Percentiles rank a stretch among this genome's conserved stretches.
phyloP scores from a whole-genome alignment of 1,140 invertebrate species.

The Eulimnadia texana region DNA sequence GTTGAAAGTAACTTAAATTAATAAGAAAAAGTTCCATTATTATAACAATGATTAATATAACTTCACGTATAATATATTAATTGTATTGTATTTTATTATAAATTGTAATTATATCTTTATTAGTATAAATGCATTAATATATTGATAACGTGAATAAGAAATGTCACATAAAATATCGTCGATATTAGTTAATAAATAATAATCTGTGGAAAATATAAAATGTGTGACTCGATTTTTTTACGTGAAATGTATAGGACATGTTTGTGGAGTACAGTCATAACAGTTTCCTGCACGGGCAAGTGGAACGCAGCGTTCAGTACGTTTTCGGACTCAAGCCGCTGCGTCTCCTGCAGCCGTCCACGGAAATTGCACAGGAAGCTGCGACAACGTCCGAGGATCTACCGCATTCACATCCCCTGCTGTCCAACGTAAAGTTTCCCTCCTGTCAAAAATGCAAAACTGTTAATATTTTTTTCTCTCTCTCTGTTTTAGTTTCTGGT shows the following conservation, averaged over 20 bases:
- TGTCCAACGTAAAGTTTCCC: constrained; percentile 7
- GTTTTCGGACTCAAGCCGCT: constrained; percentile 35
- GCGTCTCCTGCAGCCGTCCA: constrained; percentile 24
- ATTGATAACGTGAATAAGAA: not conserved
- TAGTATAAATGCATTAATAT: no score
- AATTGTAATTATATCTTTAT: constrained; percentile 13
- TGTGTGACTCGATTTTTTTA: not conserved
- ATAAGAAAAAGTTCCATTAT: not conserved
- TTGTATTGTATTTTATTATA: constrained; percentile 5
- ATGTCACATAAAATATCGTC: not conserved
- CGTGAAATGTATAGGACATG: constrained; percentile 47
- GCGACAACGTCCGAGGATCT: constrained; percentile 1
- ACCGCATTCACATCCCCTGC: not conserved
- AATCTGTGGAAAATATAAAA: not conserved
- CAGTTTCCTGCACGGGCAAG: constrained; percentile 77
- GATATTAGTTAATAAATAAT: not conserved
- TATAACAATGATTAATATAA: not conserved
- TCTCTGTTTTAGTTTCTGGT: constrained; percentile 44
- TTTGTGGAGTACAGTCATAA: constrained; percentile 73
- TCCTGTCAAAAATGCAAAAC: not conserved
- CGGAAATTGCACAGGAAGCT: constrained; percentile 19
- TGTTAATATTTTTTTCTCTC: no score
- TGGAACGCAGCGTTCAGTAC: constrained; percentile 52
- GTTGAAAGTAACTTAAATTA: not conserved
- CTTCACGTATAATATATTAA: not conserved